Evolutionary conservation across 2,888 invertebrate species (phyloP).

Genomic region (Incurvaria masculella): DNA sequence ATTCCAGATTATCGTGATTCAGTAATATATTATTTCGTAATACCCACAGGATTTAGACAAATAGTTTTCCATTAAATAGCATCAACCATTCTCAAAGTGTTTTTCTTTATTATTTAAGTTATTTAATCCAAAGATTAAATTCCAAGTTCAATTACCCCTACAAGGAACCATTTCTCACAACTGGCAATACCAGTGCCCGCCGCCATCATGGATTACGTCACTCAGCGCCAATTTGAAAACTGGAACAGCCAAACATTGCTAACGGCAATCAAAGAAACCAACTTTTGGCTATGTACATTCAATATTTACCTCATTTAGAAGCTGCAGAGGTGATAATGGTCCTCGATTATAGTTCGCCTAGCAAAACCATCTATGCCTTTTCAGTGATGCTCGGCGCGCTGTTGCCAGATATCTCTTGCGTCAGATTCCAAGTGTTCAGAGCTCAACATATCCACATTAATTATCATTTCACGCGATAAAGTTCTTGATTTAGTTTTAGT

Average conservation of each 20-base stretch:
- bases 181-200: background rate
- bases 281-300: background rate
- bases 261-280: background rate
- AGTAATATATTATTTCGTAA: too few relatives aligned
- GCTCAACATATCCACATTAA: background rate
- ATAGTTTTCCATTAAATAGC: too few relatives aligned
- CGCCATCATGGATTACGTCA: background rate
- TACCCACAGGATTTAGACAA: too few relatives aligned
- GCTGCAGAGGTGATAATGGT: background rate
- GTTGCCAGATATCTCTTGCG: slow-evolving; percentile 53
- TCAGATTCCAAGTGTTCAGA: slow-evolving; percentile 28
- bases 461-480: background rate
- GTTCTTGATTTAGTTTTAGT: too few relatives aligned
- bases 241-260: background rate
- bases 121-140: too few relatives aligned
- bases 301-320: background rate
- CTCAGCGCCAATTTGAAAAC: background rate
- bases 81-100: too few relatives aligned
- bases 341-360: background rate
- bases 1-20: too few relatives aligned
- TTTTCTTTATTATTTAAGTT: too few relatives aligned
- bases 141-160: too few relatives aligned
- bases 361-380: slow-evolving; percentile 6
- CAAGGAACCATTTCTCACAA: background rate
- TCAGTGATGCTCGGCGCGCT: slow-evolving; percentile 42